Conservation (phyloP, 1,140 invertebrate species). For the Ips nitidus region DNA sequence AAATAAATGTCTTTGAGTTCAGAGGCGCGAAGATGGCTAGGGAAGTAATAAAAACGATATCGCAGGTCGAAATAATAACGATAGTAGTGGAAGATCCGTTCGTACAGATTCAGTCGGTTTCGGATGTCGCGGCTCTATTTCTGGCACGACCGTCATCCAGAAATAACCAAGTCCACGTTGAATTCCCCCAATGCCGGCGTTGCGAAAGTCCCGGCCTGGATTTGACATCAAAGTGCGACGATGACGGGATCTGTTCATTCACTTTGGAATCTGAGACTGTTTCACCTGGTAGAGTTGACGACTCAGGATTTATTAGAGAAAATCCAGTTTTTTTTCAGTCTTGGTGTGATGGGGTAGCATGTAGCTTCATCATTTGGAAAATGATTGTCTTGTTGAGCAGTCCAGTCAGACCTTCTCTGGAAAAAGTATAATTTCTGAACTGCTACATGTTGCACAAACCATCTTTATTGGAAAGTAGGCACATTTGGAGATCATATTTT, state of each 20-base stretch:
- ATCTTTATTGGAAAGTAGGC: too few species aligned
- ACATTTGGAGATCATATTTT: too few species aligned
- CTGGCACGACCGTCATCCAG: not conserved
- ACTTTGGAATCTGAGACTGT: not conserved
- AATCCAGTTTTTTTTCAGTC: too few species aligned
- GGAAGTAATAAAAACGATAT: too few species aligned
- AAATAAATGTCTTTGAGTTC: too few species aligned
- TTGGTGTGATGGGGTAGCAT: too few species aligned
- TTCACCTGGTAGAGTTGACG: not conserved
- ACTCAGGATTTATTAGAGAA: too few species aligned
- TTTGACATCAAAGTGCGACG: constrained; percentile 10
- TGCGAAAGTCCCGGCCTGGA: constrained; percentile 11
- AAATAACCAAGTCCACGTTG: constrained; percentile 1
- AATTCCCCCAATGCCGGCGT: constrained; percentile 9
- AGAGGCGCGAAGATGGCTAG: not conserved
- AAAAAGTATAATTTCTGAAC: too few species aligned
- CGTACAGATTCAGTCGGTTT: constrained; percentile 25
- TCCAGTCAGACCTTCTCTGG: too few species aligned
- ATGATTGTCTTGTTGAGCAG: too few species aligned
- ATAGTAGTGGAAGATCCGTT: constrained; percentile 2
- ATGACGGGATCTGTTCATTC: constrained; percentile 2
- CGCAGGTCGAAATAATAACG: not conserved
- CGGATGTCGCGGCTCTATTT: constrained; percentile 19
- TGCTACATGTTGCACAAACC: too few species aligned
- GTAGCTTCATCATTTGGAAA: too few species aligned